Evolutionary conservation across 2,797 vertebrate genomes (phyloP).

Genomic region (Chrosomus eos): DNA sequence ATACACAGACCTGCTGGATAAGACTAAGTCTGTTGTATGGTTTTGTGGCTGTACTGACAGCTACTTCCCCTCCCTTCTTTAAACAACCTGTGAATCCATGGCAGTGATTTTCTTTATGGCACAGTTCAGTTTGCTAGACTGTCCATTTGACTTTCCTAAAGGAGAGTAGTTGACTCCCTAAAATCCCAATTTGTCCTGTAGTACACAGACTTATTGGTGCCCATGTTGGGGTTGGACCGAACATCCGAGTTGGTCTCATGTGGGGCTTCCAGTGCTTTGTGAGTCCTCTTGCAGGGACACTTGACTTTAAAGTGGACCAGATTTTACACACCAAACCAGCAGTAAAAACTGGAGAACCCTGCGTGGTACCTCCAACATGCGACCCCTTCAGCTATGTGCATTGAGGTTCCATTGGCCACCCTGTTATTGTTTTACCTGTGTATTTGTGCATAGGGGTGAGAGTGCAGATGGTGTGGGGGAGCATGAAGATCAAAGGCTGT

Average conservation of each 20-base stretch:
- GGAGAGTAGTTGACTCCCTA: slow-evolving; percentile 18
- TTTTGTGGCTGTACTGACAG: slow-evolving; percentile 19
- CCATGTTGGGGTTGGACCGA: slow-evolving; percentile 13
- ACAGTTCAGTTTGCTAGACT: slow-evolving; percentile 46
- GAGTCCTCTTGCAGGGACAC: slow-evolving; percentile 39
- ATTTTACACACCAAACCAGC: slow-evolving; percentile 36
- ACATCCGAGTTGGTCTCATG: slow-evolving; percentile 41
- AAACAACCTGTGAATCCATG: slow-evolving; percentile 45
- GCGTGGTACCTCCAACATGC: slow-evolving; percentile 26
- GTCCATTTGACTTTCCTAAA: slow-evolving; percentile 48
- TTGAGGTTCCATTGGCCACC: slow-evolving; percentile 29
- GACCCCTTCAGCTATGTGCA: slow-evolving; percentile 15
- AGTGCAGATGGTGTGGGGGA: slow-evolving; percentile 37
- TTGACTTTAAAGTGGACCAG: slow-evolving; percentile 34
- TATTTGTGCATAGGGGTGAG: slow-evolving; percentile 16
- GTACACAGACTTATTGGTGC: slow-evolving; percentile 3
- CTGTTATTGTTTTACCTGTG: slow-evolving; percentile 17
- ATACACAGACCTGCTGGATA: slow-evolving; percentile 29
- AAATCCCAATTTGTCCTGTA: slow-evolving; percentile 32
- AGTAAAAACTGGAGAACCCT: slow-evolving; percentile 25
- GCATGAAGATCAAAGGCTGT: slow-evolving; percentile 38
- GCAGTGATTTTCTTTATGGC: slow-evolving; percentile 30
- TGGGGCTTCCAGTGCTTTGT: slow-evolving; percentile 44
- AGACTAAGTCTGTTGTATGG: slow-evolving; percentile 23
- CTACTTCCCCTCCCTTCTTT: slow-evolving; percentile 25